A percentile compares a stretch with the other conserved stretches of the same genome.
phyloP scores from a whole-genome alignment of 2,888 invertebrate genomes.

The Rhamnusium bicolor region DNA sequence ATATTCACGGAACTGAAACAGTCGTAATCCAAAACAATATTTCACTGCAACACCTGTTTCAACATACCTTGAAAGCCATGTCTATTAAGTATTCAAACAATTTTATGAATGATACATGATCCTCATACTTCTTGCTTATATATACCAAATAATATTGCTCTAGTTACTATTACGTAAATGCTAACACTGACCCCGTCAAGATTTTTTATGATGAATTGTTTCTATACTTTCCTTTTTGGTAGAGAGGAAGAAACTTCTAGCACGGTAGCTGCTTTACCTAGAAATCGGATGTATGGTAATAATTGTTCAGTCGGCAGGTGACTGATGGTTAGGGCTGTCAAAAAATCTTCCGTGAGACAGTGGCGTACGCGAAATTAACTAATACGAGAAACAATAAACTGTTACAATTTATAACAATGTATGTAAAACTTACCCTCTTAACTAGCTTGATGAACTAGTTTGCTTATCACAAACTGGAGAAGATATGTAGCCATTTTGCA shows the following conservation, averaged over 20 bases:
- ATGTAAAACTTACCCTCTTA: too few species aligned
- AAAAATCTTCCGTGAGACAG: too few species aligned
- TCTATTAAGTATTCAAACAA: conserved; percentile 1
- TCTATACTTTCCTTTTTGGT: not conserved
- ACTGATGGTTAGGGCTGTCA: too few species aligned
- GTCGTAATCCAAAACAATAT: not conserved
- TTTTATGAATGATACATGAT: conserved; percentile 4
- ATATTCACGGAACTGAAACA: not conserved
- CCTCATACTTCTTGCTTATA: conserved; percentile 2
- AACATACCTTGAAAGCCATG: not conserved
- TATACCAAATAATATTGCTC: not conserved
- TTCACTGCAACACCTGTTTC: conserved; percentile 4
- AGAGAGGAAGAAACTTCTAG: not conserved
- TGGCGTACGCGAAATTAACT: too few species aligned
- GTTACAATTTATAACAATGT: too few species aligned
- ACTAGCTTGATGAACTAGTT: too few species aligned
- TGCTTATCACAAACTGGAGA: too few species aligned
- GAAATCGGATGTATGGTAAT: too few species aligned
- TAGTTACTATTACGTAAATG: conserved; percentile 4
- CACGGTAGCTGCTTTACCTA: too few species aligned
- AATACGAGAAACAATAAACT: too few species aligned
- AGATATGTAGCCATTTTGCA: too few species aligned
- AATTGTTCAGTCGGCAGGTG: too few species aligned
- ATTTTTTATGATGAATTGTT: not conserved
- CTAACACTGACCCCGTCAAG: not conserved